A percentile compares a stretch with the other conserved stretches of the same genome.
These are phyloP conservation scores for Helicoverpa zea DNA, from an alignment of 1,140 invertebrate species.

Conservation along the genomic window DNA sequence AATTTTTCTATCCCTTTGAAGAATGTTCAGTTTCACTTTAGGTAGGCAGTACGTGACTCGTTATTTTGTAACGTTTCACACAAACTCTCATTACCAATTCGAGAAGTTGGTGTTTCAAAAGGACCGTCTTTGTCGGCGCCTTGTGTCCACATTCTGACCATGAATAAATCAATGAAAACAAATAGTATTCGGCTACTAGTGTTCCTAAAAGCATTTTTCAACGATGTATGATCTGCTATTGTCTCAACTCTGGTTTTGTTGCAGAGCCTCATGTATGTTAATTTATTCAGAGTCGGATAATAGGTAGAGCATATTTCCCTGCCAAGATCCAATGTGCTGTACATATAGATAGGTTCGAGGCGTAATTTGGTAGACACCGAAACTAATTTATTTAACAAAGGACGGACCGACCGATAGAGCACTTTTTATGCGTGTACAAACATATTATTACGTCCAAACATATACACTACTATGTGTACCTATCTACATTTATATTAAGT, in stretches of 20 bases:
- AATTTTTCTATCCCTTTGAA: constrained; percentile 66
- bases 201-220: constrained; percentile 81
- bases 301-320: constrained; percentile 84
- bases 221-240: constrained; percentile 78
- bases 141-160: constrained; percentile 79
- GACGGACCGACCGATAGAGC: constrained; percentile 81
- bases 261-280: constrained; percentile 75
- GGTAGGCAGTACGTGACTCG: constrained; percentile 68
- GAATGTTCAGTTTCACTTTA: constrained; percentile 77
- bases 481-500: background rate
- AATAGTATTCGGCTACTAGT: constrained; percentile 85
- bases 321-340: constrained; percentile 75
- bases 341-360: constrained; percentile 82
- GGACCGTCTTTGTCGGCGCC: constrained; percentile 77
- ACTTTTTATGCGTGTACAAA: constrained; percentile 84
- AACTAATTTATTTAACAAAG: constrained; percentile 88
- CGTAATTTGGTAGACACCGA: constrained; percentile 88
- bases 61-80: constrained; percentile 77
- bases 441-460: constrained; percentile 77
- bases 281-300: constrained; percentile 80
- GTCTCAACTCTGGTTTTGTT: constrained; percentile 82
- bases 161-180: constrained; percentile 87
- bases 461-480: constrained; percentile 65
- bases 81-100: constrained; percentile 82
- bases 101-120: constrained; percentile 77